Conservation (phyloP, 2,888 invertebrate species). For the Meta bourneti region DNA sequence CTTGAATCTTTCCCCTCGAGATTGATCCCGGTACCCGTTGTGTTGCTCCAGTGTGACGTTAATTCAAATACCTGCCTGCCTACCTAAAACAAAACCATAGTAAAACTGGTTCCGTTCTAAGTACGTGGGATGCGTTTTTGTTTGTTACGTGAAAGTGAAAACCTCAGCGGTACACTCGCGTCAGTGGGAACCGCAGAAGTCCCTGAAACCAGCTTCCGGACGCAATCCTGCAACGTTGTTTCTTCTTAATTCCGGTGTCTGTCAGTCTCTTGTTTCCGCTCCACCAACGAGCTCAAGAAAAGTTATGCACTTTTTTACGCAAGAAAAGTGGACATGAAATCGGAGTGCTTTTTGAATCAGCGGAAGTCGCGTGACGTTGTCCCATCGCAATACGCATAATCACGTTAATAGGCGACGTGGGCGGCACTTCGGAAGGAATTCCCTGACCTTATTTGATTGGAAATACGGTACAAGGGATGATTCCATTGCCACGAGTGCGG, state of each 20-base stretch:
- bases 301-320: neutral
- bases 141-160: neutral
- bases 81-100: too few species aligned
- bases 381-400: neutral
- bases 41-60: too few species aligned
- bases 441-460: neutral
- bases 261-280: neutral
- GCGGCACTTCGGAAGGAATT: neutral
- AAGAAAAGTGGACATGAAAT: neutral
- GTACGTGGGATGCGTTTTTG: too few species aligned
- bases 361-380: neutral
- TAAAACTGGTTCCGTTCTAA: too few species aligned
- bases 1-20: too few species aligned
- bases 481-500: neutral
- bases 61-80: too few species aligned
- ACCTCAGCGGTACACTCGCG: neutral
- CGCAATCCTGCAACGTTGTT: neutral
- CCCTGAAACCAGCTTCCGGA: neutral
- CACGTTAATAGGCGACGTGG: neutral
- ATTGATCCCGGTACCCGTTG: too few species aligned
- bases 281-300: neutral
- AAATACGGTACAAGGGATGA: neutral
- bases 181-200: neutral
- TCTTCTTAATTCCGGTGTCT: constrained; percentile 27
- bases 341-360: neutral